phyloP scores from a whole-genome alignment of 35 echinoderm and acorn worm species.

The Stichopus chloronotus region DNA sequence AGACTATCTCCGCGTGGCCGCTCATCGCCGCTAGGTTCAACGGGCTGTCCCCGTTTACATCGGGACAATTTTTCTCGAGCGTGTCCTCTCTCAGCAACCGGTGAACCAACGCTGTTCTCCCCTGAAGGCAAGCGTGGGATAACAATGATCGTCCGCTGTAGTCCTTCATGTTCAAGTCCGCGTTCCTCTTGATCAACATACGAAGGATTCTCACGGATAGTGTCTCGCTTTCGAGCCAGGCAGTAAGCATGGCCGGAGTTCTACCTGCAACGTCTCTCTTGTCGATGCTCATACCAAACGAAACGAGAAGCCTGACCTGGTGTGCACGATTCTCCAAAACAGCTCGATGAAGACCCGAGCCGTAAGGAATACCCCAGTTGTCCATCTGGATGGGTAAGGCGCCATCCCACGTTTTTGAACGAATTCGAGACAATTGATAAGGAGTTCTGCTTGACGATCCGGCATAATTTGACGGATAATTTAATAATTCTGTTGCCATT shows the following conservation, averaged over 20 bases:
- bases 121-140: conserved; percentile 73
- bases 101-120: conserved; percentile 59
- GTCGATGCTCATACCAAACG: conserved; percentile 72
- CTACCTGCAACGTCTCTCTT: conserved; percentile 76
- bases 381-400: neutral
- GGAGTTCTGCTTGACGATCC: neutral
- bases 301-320: conserved; percentile 84
- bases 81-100: conserved; percentile 64
- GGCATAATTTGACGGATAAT: neutral
- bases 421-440: conserved; percentile 7
- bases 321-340: conserved; percentile 73
- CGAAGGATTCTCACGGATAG: conserved; percentile 64
- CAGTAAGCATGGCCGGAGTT: conserved; percentile 81
- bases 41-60: conserved; percentile 84
- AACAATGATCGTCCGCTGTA: conserved; percentile 72
- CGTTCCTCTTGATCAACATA: conserved; percentile 63
- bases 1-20: conserved; percentile 63
- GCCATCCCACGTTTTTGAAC: conserved; percentile 55
- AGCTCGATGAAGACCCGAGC: conserved; percentile 78
- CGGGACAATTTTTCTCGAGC: conserved; percentile 82
- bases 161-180: conserved; percentile 75
- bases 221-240: conserved; percentile 67
- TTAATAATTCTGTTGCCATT: neutral
- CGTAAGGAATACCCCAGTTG: conserved; percentile 35
- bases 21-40: conserved; percentile 81